phyloP scores from a whole-genome alignment of 2,113 vertebrate species.

The Lanius collurio region DNA sequence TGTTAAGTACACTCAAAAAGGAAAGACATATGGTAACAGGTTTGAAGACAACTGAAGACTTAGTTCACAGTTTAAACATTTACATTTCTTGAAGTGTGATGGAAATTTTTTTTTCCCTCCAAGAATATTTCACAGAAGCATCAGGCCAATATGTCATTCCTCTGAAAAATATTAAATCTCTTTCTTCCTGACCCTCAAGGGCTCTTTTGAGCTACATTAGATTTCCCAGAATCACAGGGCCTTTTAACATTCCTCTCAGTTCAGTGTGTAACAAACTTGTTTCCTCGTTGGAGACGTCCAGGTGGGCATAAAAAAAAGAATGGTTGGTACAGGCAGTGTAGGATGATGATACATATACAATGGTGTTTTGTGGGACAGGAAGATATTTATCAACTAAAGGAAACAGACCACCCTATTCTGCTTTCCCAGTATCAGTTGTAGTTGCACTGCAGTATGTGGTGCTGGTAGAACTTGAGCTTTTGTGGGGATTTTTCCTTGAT shows the following conservation, averaged over 20 bases:
- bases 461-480: neutral
- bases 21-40: constrained; percentile 62
- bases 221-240: neutral
- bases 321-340: neutral
- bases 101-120: constrained; percentile 49
- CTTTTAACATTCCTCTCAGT: neutral
- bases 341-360: neutral
- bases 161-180: constrained; percentile 15
- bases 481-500: neutral
- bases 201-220: neutral
- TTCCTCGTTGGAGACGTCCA: neutral
- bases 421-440: neutral
- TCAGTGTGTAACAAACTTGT: neutral
- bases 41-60: constrained; percentile 63
- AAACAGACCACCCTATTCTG: neutral
- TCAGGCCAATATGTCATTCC: neutral
- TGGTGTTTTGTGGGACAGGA: neutral
- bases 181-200: neutral
- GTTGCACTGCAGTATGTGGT: neutral
- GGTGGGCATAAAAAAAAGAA: neutral
- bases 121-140: constrained; percentile 40
- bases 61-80: constrained; percentile 69
- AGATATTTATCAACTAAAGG: neutral
- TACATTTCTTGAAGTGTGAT: constrained; percentile 67
- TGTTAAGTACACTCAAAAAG: constrained; percentile 60